Evolutionary conservation across 1,140 invertebrate genomes (phyloP), one percentile per base, ranked within the genome.

Genomic region (Drosophila trapezifrons): DNA sequence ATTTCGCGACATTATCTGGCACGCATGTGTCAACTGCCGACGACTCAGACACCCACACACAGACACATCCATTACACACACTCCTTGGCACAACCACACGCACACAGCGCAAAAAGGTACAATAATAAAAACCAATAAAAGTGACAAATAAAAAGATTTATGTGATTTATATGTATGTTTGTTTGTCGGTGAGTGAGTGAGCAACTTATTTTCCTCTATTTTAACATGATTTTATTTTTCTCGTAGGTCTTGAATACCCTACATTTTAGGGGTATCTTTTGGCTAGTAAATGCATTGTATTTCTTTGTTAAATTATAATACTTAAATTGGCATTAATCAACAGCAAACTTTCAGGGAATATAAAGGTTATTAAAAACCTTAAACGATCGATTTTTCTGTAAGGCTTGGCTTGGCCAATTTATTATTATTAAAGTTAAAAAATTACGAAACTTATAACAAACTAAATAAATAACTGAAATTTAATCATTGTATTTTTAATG

Each of bases 101-200:
- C 47, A 47, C 13, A 59, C 35, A 45, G 45, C 20, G 45, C 42
- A 63, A 86, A 82, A 80, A 87, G 84, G 84, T 87, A 87, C 84
- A 83, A 83, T 89, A 89, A 87, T 87, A 87, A 89, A 87, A 89
- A 83, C 79, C 83, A 87, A 87, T 87, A 87, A 87, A 87, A 87
- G 77, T 83, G 83, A 87, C 83, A 87, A 87, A 87, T 89, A 89
- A 87, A 89, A 87, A 87, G 83, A 87, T 87, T 87, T 87, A 87
- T 87, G 80, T 79, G 67, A 83, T 71, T 74, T 77, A 64, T 82
- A 78, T 82, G 56, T 58, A 22, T 56, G 72, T 18, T 45, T 60
- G 59, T 49, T n/a, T 56, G 65, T 22, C 40, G 59, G 56, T 62
- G 66, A 70, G 49, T 35, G 25, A 71, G 51, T 59, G 43, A 45